phyloP scores from a whole-genome alignment of 2,888 invertebrate genomes.

The Spisula solida region DNA sequence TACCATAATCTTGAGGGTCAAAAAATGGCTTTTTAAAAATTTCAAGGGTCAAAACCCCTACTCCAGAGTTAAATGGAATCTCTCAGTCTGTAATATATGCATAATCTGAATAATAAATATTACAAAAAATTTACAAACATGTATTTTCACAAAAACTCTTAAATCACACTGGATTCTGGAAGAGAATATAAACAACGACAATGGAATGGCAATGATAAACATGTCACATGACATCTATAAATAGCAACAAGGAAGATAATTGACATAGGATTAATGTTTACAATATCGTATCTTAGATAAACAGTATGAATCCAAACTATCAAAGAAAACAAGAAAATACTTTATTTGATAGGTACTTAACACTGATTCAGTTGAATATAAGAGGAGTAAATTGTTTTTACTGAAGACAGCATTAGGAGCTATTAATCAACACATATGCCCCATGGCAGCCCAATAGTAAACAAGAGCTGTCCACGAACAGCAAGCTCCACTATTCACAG shows the following conservation, averaged over 20 bases:
- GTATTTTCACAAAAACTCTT: neutral
- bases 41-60: too few relatives aligned
- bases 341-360: too few relatives aligned
- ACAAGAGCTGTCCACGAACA: too few relatives aligned
- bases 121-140: neutral
- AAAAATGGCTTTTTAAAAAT: too few relatives aligned
- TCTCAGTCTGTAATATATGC: too few relatives aligned
- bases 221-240: neutral
- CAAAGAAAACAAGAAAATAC: too few relatives aligned
- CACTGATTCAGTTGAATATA: neutral
- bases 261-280: neutral
- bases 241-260: neutral
- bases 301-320: neutral
- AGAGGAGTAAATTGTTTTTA: neutral
- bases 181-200: neutral
- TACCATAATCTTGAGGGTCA: too few relatives aligned
- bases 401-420: neutral
- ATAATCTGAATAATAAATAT: neutral
- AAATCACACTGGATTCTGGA: neutral
- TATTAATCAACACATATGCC: too few relatives aligned
- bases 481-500: too few relatives aligned
- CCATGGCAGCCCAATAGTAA: too few relatives aligned
- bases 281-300: neutral
- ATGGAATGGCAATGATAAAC: constrained; percentile 1
- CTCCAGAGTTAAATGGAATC: too few relatives aligned